phyloP scores from a whole-genome alignment of 2,113 vertebrate genomes.

The Thalassoma bifasciatum region DNA sequence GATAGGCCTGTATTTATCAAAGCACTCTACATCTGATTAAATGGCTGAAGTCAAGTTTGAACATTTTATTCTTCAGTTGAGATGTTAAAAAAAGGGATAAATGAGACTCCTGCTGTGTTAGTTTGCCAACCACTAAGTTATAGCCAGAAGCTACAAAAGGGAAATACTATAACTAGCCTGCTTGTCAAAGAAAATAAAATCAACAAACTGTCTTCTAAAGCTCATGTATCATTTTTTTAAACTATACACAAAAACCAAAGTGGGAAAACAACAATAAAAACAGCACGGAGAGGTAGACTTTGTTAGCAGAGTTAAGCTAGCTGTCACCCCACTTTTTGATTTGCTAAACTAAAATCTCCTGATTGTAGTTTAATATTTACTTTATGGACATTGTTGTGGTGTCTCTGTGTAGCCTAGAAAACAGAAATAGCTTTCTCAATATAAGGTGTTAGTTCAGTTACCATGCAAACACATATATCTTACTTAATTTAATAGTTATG shows the following conservation, averaged over 20 bases:
- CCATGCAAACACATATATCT: too few relatives aligned
- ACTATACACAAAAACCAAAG: not conserved
- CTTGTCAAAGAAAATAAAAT: not conserved
- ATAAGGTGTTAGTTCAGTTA: too few relatives aligned
- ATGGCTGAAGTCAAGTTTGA: too few relatives aligned
- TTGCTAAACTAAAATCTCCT: constrained; percentile 9
- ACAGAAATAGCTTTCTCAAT: too few relatives aligned
- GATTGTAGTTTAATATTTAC: not conserved
- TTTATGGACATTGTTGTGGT: not conserved
- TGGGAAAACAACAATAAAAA: not conserved
- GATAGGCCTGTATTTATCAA: constrained; percentile 43
- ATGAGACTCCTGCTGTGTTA: not conserved
- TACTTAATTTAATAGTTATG: too few relatives aligned
- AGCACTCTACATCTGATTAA: not conserved
- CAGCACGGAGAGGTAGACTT: too few relatives aligned
- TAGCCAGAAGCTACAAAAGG: not conserved
- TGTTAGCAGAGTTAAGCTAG: not conserved
- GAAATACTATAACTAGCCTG: not conserved
- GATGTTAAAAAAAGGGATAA: not conserved
- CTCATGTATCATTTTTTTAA: not conserved
- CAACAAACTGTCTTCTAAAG: not conserved
- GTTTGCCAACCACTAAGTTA: not conserved
- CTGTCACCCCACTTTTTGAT: not conserved
- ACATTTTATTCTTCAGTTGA: not conserved
- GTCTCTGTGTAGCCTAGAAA: too few relatives aligned